These are phyloP conservation scores for Myodes glareolus DNA, from an alignment of 2,113 vertebrate genomes.

Conservation along the genomic window DNA sequence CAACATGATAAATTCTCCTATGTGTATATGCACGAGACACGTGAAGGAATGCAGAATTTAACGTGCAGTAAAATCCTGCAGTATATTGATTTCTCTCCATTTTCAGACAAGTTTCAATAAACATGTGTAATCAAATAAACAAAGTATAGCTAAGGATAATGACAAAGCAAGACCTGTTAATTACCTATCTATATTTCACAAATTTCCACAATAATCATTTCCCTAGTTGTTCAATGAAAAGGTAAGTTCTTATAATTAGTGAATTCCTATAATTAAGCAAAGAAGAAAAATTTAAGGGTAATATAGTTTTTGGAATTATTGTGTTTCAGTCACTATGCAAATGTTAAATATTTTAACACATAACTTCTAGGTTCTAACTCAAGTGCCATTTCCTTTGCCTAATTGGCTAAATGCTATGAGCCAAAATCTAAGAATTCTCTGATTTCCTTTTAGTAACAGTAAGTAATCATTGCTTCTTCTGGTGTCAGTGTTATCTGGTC, in stretches of 20 bases:
- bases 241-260: neutral
- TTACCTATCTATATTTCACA: neutral
- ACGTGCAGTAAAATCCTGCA: neutral
- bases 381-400: neutral
- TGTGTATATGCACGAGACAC: neutral
- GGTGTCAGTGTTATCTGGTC: neutral
- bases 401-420: neutral
- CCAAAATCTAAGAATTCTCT: neutral
- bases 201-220: neutral
- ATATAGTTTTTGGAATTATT: neutral
- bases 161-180: neutral
- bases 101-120: constrained; percentile 27
- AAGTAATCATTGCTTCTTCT: neutral
- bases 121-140: neutral
- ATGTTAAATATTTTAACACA: constrained; percentile 23
- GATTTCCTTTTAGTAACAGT: neutral
- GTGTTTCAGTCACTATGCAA: neutral
- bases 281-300: neutral
- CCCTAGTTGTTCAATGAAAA: neutral
- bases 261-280: neutral
- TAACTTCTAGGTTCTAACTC: constrained; percentile 4
- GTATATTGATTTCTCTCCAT: neutral
- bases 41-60: neutral
- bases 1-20: neutral
- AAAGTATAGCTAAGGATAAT: neutral